Evolutionary conservation across 2,888 invertebrate species (phyloP), one percentile per base, ranked within the genome.

Genomic region (Conistra vaccinii): DNA sequence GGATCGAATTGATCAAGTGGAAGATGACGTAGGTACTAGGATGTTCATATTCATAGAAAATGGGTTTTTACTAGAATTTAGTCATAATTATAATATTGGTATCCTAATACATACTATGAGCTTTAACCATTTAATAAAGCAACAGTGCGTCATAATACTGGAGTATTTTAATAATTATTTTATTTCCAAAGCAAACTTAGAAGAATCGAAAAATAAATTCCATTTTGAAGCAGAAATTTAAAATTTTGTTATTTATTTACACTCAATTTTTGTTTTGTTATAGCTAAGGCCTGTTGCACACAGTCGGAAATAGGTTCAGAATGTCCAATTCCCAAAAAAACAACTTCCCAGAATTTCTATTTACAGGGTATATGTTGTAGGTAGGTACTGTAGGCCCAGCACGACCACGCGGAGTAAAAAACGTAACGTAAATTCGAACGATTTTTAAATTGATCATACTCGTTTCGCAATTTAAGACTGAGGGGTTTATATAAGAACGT

Each of bases 21-120:
- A 62, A 35, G 63, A 70, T 51, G 51, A 63, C 61, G 32, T 69
- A 69, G 42, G 53, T 45, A 63, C 53, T 68, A 83, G n/a, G 6
- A 62, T 58, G 72, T 68, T 67, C 53, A 53, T 69, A 67, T 58
- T 53, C 42, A 75, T 73, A 71, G 51, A 72, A 79, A 79, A 77
- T 69, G 65, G 69, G 70, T 53, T 74, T 55, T 62, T 80, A 84
- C 57, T 73, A 69, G 39, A 68, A 57, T 70, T 70, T 23, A 12
- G 6, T 42, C 55, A 6, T 62, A 17, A 42, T 61, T 42, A 58
- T 48, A 62, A 80, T 17, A 62, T 66, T 73, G 51, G 14, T 73
- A 69, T 66, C n/a, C 29, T 80, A 69, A 72, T 66, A 66, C 23
- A 72, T 66, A 66, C 23, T 58, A 42, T 57, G 42, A 77, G 65